Evolutionary conservation across 2,797 vertebrate genomes (phyloP), one percentile per base, ranked within the genome.

Genomic region (Bradypus variegatus): DNA sequence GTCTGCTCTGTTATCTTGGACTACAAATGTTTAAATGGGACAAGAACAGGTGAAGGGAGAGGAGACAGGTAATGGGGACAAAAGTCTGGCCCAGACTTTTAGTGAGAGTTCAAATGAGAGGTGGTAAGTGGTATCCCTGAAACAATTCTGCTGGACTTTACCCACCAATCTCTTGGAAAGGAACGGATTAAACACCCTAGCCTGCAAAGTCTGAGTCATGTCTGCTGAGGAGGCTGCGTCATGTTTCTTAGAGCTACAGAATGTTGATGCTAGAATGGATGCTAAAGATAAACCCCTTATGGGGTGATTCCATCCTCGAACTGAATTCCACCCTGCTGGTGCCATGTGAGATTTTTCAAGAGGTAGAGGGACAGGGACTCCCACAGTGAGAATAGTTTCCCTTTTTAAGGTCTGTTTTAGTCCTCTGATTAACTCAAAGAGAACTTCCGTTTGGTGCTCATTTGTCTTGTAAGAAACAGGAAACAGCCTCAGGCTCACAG

Each of bases 1-100:
- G 86, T 81, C 95, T 91, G 53, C 62, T 88, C 89, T 19, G 92
- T 96, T 95, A 79, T 94, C 94, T 94, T 48, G 90, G 76, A 94
- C 91, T 81, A 36, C 67, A 53, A 25, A 84, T 50, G 76, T 87
- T 96, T 79, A 84, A 53, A 48, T 62, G 89, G 41, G 87, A 90
- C 72, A 78, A 76, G 94, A 88, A 62, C 76, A 78, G 88, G 5
- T 89, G 48, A 92, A 77, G 90, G 76, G 67, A 88, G 86, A 86
- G 45, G 78, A 94, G 87, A 81, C 91, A 93, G 65, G 55, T 64
- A 73, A 33, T 23, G 21, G 6, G 2, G 78, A 94, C 60, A 29
- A 73, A 94, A 94, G 60, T 45, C 94, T 33, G 41, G 21, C 75
- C 72, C 62, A 10, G 19, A 77, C 67, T 7, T 90, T 95, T 18